Evolutionary conservation across 2,797 vertebrate species (phyloP).

Genomic region (Channallabes apus): DNA sequence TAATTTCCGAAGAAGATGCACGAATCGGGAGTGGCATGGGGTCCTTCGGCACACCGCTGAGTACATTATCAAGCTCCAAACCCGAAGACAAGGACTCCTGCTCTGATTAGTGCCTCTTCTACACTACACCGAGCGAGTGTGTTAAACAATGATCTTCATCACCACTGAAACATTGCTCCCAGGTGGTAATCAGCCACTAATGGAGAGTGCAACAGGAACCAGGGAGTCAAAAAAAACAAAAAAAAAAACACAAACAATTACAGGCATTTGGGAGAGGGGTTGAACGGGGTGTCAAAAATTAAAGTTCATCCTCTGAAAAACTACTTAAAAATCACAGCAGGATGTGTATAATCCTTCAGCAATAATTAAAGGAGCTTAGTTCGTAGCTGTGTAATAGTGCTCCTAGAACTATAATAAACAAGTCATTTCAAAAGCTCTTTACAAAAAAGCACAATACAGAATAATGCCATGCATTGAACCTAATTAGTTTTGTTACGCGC

Average conservation of each 20-base stretch:
- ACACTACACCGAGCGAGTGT: slow-evolving; percentile 8
- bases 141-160: slow-evolving; percentile 55
- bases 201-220: slow-evolving; percentile 60
- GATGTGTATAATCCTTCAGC: slow-evolving; percentile 18
- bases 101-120: slow-evolving; percentile 49
- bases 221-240: slow-evolving; percentile 55
- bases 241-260: slow-evolving; percentile 56
- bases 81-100: slow-evolving; percentile 35
- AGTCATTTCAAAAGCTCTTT: slow-evolving; percentile 11
- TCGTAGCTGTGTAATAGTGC: slow-evolving; percentile 16
- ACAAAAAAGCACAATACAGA: neutral
- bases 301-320: slow-evolving; percentile 42
- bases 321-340: slow-evolving; percentile 41
- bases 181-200: slow-evolving; percentile 66
- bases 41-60: slow-evolving; percentile 39
- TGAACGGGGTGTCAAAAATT: slow-evolving; percentile 26
- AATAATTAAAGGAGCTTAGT: slow-evolving; percentile 24
- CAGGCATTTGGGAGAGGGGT: neutral
- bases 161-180: slow-evolving; percentile 64
- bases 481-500: neutral
- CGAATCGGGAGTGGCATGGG: slow-evolving; percentile 30
- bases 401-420: slow-evolving; percentile 24
- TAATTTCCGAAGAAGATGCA: slow-evolving; percentile 41
- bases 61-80: slow-evolving; percentile 46
- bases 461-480: neutral